Evolutionary conservation across 2,113 vertebrate genomes (phyloP), one percentile per base, ranked within the genome.

Genomic region (Alces alces): DNA sequence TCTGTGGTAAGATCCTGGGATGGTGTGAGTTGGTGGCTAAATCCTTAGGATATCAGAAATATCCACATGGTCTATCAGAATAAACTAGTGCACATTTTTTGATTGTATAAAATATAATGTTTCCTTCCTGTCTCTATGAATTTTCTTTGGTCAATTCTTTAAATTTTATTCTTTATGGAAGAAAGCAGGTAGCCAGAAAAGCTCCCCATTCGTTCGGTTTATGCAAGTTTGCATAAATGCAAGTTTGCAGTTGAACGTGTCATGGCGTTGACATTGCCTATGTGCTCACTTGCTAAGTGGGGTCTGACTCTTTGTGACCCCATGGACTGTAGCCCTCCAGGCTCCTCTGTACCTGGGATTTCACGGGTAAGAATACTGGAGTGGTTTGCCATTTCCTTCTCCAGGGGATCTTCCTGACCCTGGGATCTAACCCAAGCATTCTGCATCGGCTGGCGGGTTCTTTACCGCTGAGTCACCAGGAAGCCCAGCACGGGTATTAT

Each of bases 191-290:
- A 36, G 13, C 30, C 30, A n/a, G 50, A 52, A 60, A 60, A 73
- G 2, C 6, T 33, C 43, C 2, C 45, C 12, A 39, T n/a, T 16
- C 0, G 0, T 54, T 15, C 11, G 0, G 2, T 13, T 17, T 5
- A 21, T 3, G 0, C 28, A 76, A 15, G n/a, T 45, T 45, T 30
- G 36, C 30, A 61, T 50, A 50, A 50, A 21, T 4, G 0, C 21
- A 61, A 15, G n/a, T 45, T 45, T 25, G 36, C 30, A 61, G 23
- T 7, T 52, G n/a, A 55, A 16, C 30, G 3, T 21, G 36, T 36
- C 17, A 8, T 19, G 30, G 1, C 6, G 2, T 25, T 15, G 13
- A 14, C 7, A 19, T 83, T 21, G n/a, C n/a, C 66, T 39, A 21
- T 12, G 66, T 23, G 66, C 19, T 17, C 3, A 7, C 70, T 27